Evolutionary conservation across 2,888 invertebrate genomes (phyloP).

Genomic region (Scrobipalpa atriplicella): DNA sequence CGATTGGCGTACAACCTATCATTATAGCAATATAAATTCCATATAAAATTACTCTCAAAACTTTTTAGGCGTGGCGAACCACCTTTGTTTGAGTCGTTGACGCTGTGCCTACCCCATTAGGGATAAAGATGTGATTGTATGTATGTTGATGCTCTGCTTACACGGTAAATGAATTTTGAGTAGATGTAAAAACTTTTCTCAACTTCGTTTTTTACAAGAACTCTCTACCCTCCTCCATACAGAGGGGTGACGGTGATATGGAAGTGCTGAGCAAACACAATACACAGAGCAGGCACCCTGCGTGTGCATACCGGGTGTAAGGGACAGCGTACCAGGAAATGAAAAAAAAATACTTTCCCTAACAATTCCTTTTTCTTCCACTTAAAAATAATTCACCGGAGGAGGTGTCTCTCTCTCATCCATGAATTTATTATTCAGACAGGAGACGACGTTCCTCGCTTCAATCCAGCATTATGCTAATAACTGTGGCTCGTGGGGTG

Average conservation of each 20-base stretch:
- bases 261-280: slow-evolving; percentile 43
- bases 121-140: no score
- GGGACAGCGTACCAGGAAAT: no score
- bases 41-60: no score
- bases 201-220: neutral
- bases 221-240: neutral
- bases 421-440: slow-evolving; percentile 29
- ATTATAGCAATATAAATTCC: no score
- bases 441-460: slow-evolving; percentile 13
- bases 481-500: slow-evolving; percentile 34
- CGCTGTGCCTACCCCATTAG: no score
- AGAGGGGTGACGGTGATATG: neutral
- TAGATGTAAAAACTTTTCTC: neutral
- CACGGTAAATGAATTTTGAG: no score
- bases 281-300: slow-evolving; percentile 31
- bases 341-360: no score
- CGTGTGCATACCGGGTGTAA: no score
- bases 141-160: no score
- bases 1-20: no score
- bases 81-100: no score
- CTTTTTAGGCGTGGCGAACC: no score
- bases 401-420: slow-evolving; percentile 14
- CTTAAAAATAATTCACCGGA: slow-evolving; percentile 1
- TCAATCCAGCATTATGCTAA: slow-evolving; percentile 33
- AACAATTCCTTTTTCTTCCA: slow-evolving; percentile 6